Conservation (phyloP, 1,140 invertebrate genomes). For the Orius laevigatus region DNA sequence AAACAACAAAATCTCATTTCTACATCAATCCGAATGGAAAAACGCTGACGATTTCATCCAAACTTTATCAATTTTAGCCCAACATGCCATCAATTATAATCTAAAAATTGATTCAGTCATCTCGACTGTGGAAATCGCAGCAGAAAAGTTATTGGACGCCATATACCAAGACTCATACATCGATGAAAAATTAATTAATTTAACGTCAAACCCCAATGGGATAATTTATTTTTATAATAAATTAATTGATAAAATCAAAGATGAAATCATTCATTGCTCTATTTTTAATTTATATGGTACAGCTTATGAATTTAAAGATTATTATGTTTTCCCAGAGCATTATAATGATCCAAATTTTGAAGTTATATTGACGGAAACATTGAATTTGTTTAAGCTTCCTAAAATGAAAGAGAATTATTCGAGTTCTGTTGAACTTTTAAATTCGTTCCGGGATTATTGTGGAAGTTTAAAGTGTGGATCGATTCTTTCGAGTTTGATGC, state of each 20-base stretch:
- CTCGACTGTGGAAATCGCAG: slow-evolving; percentile 1
- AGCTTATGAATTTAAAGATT: slow-evolving; percentile 12
- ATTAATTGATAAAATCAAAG: slow-evolving; percentile 8
- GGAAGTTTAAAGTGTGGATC: not conserved
- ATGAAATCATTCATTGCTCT: slow-evolving; percentile 6
- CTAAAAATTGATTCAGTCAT: slow-evolving; percentile 9
- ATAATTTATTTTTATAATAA: slow-evolving; percentile 13
- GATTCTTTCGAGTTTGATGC: slow-evolving; percentile 11
- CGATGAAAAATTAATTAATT: slow-evolving; percentile 2
- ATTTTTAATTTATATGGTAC: slow-evolving; percentile 9
- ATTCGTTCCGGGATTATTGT: slow-evolving; percentile 12
- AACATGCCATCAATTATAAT: slow-evolving; percentile 2
- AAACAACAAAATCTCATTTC: not conserved
- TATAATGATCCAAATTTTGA: slow-evolving; percentile 3
- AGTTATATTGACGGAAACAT: not conserved
- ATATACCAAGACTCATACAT: slow-evolving; percentile 12
- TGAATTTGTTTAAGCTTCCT: not conserved
- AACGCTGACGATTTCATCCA: not conserved
- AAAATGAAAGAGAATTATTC: slow-evolving; percentile 2
- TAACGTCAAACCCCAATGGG: slow-evolving; percentile 7
- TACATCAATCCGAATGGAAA: not conserved
- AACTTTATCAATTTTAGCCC: slow-evolving; percentile 2
- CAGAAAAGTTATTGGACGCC: slow-evolving; percentile 14
- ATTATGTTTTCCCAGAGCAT: not conserved
- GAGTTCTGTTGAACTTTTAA: not conserved